Conservation (phyloP, 2,113 vertebrate species). For the Indicator indicator region DNA sequence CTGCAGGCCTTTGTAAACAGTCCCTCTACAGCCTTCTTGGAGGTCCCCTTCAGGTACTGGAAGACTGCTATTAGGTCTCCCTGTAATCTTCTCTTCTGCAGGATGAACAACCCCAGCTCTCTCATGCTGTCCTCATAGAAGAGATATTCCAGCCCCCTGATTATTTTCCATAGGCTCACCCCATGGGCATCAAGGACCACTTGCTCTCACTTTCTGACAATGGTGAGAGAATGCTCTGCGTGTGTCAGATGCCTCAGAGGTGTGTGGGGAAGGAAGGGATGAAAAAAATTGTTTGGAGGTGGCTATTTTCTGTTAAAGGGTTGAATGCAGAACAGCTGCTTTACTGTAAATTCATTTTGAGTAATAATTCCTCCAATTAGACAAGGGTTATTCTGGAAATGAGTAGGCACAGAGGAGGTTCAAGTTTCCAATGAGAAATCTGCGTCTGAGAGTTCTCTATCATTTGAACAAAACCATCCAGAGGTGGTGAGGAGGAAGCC, state of each 20-base stretch:
- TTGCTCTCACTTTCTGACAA: background rate
- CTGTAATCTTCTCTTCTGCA: too few species aligned
- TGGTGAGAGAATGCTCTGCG: background rate
- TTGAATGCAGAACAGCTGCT: background rate
- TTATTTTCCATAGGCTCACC: accelerated
- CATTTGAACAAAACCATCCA: background rate
- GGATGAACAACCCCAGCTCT: too few species aligned
- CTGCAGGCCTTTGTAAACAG: too few species aligned
- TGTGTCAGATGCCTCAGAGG: background rate
- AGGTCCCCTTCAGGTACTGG: too few species aligned
- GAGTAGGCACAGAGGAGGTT: background rate
- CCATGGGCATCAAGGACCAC: background rate
- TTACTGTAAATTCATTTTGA: background rate
- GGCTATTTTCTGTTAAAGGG: background rate
- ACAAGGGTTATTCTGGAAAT: background rate
- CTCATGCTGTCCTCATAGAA: too few species aligned
- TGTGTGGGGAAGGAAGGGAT: background rate
- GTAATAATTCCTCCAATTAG: background rate
- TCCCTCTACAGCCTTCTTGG: too few species aligned
- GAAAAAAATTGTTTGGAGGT: background rate
- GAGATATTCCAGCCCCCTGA: too few species aligned
- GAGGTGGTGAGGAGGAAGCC: background rate
- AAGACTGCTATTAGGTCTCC: too few species aligned
- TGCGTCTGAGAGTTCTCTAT: background rate
- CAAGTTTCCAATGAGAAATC: background rate